Percentiles rank a stretch among this genome's conserved stretches.
Conservation (phyloP, 2,113 vertebrate species). For the Microtus ochrogaster region DNA sequence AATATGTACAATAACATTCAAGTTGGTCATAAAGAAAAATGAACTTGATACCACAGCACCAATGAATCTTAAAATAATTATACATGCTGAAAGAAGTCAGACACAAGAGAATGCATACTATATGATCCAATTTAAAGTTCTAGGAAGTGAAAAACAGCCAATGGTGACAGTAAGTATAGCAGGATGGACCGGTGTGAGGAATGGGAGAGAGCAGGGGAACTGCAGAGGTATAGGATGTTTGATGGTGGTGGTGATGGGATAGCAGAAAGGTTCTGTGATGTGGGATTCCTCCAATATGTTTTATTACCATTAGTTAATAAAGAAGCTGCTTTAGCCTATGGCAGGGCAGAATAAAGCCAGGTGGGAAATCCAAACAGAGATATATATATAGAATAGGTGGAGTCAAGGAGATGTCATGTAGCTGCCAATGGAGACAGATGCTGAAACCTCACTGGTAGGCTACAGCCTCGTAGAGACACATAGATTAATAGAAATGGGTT, state of each 20-base stretch:
- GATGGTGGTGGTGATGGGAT: not conserved
- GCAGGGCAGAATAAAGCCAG: too few species aligned
- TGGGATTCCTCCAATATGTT: too few species aligned
- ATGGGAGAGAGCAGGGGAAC: not conserved
- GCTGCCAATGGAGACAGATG: too few species aligned
- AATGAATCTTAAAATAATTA: slow-evolving; percentile 11
- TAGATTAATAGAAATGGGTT: too few species aligned
- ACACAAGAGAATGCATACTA: not conserved
- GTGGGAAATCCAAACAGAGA: too few species aligned
- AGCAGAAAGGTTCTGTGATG: not conserved
- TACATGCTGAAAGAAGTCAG: not conserved
- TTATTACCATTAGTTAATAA: too few species aligned
- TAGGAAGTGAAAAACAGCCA: not conserved
- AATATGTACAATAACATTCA: not conserved
- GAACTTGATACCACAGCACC: not conserved
- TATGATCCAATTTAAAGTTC: not conserved
- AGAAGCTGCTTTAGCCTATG: too few species aligned
- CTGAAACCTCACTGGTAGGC: too few species aligned
- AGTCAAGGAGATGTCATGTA: too few species aligned
- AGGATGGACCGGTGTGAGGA: not conserved
- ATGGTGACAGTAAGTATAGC: not conserved
- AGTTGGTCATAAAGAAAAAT: not conserved
- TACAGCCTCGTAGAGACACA: too few species aligned
- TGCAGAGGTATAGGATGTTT: not conserved
- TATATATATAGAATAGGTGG: too few species aligned